Conservation (phyloP, 2,797 vertebrate species). For the Orientallactaga sibirica region DNA sequence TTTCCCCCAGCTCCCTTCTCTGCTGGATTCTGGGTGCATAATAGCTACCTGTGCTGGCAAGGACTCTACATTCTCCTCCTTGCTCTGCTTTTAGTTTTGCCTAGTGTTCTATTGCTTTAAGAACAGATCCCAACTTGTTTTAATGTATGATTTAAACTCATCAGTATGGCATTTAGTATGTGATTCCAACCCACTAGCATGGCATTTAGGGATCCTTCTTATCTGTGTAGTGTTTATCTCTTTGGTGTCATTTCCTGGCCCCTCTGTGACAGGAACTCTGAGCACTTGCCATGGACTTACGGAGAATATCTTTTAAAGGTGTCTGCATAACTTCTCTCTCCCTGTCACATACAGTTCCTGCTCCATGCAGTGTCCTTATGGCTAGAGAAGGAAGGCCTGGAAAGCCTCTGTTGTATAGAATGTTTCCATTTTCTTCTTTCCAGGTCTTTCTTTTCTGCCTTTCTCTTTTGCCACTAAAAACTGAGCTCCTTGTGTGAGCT, state of each 20-base stretch:
- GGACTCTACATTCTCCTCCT: background rate
- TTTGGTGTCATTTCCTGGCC: background rate
- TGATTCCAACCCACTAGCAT: background rate
- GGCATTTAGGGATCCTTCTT: background rate
- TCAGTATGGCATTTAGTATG: background rate
- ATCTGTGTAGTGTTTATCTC: background rate
- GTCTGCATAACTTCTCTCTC: background rate
- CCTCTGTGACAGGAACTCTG: background rate
- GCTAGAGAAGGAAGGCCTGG: background rate
- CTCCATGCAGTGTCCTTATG: background rate
- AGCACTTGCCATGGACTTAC: background rate
- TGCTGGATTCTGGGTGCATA: background rate
- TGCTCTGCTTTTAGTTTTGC: background rate
- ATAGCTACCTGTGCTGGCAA: background rate
- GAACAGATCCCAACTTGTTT: background rate
- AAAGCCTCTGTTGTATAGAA: background rate
- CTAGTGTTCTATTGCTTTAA: background rate
- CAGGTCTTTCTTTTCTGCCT: background rate
- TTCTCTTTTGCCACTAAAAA: background rate
- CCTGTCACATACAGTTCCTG: too few species aligned
- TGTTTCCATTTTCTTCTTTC: background rate
- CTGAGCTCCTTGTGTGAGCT: accelerated
- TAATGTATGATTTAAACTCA: background rate
- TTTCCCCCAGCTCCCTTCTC: background rate
- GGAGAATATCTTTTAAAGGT: background rate